Evolutionary conservation across 2,888 invertebrate species (phyloP), one percentile per base, ranked within the genome.

Genomic region (Cynaeus angustus): DNA sequence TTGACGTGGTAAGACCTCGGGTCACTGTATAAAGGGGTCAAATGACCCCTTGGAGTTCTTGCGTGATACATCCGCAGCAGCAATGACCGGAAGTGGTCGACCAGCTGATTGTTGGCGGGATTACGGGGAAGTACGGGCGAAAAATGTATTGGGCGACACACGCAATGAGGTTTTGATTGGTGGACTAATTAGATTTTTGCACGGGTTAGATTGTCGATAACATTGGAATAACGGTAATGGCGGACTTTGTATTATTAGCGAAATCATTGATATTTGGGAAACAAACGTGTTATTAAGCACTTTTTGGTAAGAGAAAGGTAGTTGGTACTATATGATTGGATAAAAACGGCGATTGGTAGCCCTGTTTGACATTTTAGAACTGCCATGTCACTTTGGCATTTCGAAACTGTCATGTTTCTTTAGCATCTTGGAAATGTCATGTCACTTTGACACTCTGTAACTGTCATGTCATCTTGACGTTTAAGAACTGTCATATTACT

Each of bases 1-100:
- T 46, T n/a, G 46, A 46, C 46, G 14, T 13, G 8, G 3, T 50
- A 50, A 26, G 9, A 26, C 26, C 30, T 50, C 12, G 53, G 55
- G 55, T 37, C 55, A 38, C 14, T 56, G 56, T 56, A 55, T 62
- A 62, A 62, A 62, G 38, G 41, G 62, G 62, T 62, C 62, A 62
- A 62, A 62, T 26, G 50, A 50, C 50, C 37, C 50, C 46, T 12
- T 45, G 38, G 26, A n/a, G 53, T 9, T 53, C 12, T 62, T 62
- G 62, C 62, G 62, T 62, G 62, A 13, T 52, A 45, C 46, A 50
- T 62, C 46, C 59, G 59, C 45, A 26, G 13, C 45, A 10, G 48
- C 48, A 62, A 62, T 62, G 62, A 62, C 62, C 62, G 62, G 62
- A 62, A 50, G 26, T 16, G 28, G 50, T 8, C 38, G 62, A 9